phyloP scores from a whole-genome alignment of 2,113 vertebrate genomes.

The Bucco capensis region DNA sequence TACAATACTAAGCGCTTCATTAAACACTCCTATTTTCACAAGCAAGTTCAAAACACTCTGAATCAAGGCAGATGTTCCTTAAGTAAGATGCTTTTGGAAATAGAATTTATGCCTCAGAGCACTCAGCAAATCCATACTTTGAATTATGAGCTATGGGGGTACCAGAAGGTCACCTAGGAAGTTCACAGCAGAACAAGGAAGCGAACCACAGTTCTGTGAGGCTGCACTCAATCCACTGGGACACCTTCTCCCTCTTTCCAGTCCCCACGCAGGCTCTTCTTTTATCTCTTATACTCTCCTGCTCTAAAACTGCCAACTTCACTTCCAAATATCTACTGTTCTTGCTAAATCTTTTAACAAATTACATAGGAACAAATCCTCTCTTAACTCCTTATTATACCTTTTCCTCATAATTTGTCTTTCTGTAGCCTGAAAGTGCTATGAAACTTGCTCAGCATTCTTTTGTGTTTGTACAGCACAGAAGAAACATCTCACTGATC shows the following conservation, averaged over 20 bases:
- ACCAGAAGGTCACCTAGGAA: neutral
- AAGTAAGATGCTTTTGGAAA: neutral
- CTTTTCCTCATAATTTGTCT: neutral
- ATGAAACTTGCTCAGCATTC: neutral
- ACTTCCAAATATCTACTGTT: neutral
- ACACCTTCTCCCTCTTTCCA: neutral
- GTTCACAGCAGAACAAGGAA: neutral
- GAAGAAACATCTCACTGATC: neutral
- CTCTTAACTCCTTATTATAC: neutral
- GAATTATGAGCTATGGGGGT: neutral
- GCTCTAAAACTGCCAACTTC: neutral
- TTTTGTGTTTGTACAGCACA: neutral
- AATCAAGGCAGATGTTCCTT: neutral
- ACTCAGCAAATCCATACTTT: neutral
- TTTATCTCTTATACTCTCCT: neutral
- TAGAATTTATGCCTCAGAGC: neutral
- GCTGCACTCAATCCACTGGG: accelerated
- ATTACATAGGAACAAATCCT: neutral
- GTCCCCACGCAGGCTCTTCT: too few species aligned
- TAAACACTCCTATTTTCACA: neutral
- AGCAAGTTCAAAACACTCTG: neutral
- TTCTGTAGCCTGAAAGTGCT: neutral
- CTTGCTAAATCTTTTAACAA: neutral
- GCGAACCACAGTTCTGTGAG: neutral
- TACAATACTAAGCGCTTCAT: neutral